Evolutionary conservation across 2,797 vertebrate genomes (phyloP).

Genomic region (Tokudaia muenninki): DNA sequence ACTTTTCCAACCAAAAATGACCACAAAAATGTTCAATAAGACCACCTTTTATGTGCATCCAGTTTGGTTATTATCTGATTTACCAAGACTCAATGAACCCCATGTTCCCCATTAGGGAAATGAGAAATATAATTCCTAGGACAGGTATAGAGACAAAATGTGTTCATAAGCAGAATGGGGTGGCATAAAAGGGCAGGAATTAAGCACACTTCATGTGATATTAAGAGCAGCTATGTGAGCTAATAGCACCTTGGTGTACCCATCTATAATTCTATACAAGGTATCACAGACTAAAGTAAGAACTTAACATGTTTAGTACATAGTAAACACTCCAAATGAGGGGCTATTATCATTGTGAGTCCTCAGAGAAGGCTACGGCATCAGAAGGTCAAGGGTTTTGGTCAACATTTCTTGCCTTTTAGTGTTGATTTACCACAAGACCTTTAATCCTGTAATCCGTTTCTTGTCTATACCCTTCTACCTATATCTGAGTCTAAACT

Average conservation of each 20-base stretch:
- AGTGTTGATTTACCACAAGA: background rate
- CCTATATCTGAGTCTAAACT: background rate
- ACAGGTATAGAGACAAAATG: background rate
- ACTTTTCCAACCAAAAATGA: slow-evolving; percentile 1
- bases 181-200: background rate
- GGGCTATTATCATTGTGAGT: background rate
- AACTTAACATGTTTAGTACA: background rate
- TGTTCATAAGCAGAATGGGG: background rate
- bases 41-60: background rate
- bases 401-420: background rate
- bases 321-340: background rate
- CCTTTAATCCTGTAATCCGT: background rate
- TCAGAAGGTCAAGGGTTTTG: background rate
- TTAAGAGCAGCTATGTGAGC: background rate
- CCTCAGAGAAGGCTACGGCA: background rate
- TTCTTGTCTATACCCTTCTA: background rate
- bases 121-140: background rate
- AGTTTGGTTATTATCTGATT: background rate
- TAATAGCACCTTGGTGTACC: background rate
- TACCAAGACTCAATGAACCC: background rate
- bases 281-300: background rate
- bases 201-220: background rate
- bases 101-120: background rate
- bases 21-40: slow-evolving; percentile 1
- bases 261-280: background rate